phyloP scores from a whole-genome alignment of 2,113 vertebrate genomes.

The Dipodomys spectabilis region DNA sequence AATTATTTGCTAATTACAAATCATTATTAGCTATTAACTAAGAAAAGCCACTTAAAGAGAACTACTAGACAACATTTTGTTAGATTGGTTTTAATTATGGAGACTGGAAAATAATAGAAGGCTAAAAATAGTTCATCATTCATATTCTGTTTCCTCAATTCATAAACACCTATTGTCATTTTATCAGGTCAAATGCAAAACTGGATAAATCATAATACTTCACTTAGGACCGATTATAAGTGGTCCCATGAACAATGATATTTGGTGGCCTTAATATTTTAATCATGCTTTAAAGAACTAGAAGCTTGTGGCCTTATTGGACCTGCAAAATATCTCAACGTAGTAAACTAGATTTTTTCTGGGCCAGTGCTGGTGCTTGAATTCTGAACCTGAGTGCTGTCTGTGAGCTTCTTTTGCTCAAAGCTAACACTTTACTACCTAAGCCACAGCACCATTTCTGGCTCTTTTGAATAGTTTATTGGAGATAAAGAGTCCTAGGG shows the following conservation, averaged over 20 bases:
- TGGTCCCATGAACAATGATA: too few relatives aligned
- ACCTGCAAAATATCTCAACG: constrained; percentile 22
- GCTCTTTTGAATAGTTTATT: too few relatives aligned
- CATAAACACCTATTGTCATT: constrained; percentile 25
- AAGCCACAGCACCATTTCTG: too few relatives aligned
- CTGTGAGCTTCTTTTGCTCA: too few relatives aligned
- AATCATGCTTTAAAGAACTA: too few relatives aligned
- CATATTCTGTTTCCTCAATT: constrained; percentile 39
- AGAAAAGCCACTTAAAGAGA: constrained; percentile 67
- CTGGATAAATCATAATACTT: too few relatives aligned
- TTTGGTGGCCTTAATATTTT: too few relatives aligned
- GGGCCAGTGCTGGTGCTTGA: too few relatives aligned
- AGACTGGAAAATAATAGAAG: constrained; percentile 64
- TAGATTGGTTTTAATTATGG: constrained; percentile 62
- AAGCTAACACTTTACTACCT: too few relatives aligned
- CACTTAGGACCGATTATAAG: too few relatives aligned
- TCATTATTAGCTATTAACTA: constrained; percentile 80
- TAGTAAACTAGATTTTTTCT: neutral
- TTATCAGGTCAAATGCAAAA: constrained; percentile 4
- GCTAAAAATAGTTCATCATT: constrained; percentile 53
- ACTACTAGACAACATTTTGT: constrained; percentile 57
- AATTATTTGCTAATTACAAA: constrained; percentile 80
- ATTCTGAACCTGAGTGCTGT: too few relatives aligned
- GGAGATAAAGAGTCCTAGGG: too few relatives aligned
- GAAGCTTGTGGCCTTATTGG: constrained; percentile 4